These are phyloP conservation scores for Zeugodacus cucurbitae DNA, from an alignment of 1,140 invertebrate species.

Conservation along the genomic window DNA sequence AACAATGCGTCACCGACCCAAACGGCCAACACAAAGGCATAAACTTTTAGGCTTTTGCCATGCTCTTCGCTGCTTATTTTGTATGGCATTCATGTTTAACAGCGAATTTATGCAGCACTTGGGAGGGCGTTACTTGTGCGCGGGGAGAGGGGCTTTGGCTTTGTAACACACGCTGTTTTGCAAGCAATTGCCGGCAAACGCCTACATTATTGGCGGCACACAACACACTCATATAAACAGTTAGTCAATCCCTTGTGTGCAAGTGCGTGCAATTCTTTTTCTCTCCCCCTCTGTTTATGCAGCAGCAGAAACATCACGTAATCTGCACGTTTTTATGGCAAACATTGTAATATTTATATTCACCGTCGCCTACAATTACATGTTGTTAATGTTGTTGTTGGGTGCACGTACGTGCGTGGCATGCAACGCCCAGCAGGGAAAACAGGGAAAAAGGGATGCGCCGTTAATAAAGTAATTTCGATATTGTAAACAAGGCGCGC, in stretches of 20 bases:
- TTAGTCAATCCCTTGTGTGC: background rate
- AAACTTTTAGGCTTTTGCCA: background rate
- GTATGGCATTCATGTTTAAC: conserved; percentile 21
- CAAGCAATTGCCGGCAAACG: background rate
- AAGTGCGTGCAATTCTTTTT: background rate
- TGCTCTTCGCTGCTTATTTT: background rate
- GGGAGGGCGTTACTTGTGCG: background rate
- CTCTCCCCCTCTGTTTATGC: background rate
- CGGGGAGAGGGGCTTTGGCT: background rate
- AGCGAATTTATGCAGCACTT: background rate
- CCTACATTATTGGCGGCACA: background rate
- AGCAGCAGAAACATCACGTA: background rate
- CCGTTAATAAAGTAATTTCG: background rate
- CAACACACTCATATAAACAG: background rate
- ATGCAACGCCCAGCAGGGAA: background rate
- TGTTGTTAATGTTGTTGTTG: too few relatives aligned
- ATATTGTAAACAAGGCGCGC: background rate
- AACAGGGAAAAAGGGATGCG: background rate
- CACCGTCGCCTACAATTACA: background rate
- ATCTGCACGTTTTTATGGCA: background rate
- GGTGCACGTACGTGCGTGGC: background rate
- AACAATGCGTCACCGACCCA: background rate
- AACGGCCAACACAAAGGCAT: background rate
- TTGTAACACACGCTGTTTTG: background rate
- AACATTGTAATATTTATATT: conserved; percentile 16